phyloP scores from a whole-genome alignment of 2,888 invertebrate genomes.

The Chironomus riparius region DNA sequence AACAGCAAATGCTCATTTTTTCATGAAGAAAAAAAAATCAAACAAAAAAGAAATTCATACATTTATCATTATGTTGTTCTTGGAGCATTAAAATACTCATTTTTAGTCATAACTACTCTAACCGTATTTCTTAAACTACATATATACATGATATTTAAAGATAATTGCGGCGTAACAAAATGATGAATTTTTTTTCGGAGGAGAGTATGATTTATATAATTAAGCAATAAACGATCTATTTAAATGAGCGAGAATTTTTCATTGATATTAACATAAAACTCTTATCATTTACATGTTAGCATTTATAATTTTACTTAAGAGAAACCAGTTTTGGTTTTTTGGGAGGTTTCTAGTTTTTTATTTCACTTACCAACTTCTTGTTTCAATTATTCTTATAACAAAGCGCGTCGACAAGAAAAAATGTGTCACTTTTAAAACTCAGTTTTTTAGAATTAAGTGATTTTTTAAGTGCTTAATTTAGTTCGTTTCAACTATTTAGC shows the following conservation, averaged over 20 bases:
- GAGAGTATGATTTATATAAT: not conserved
- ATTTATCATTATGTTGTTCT: not conserved
- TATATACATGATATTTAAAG: not conserved
- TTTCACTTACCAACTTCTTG: conserved; percentile 17
- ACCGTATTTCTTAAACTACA: not conserved
- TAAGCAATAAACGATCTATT: not conserved
- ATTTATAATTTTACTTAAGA: not conserved
- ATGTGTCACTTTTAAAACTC: conserved; percentile 20
- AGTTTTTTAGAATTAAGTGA: not conserved
- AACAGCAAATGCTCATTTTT: not conserved
- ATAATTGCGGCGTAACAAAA: not conserved
- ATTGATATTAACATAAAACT: not conserved
- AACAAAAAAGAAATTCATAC: not conserved
- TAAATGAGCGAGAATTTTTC: not conserved
- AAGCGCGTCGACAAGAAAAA: conserved; percentile 19
- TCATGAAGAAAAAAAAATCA: not conserved
- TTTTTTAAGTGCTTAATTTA: not conserved
- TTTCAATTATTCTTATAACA: not conserved
- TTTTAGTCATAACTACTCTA: not conserved
- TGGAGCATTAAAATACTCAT: not conserved
- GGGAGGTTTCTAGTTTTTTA: not conserved
- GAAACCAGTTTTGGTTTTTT: not conserved
- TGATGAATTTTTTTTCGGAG: not conserved
- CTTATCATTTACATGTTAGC: not conserved
- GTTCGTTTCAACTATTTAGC: not conserved